These are phyloP conservation scores for Parauchenoglanis punctatus DNA, from an alignment of 2,797 vertebrate species.

Conservation along the genomic window DNA sequence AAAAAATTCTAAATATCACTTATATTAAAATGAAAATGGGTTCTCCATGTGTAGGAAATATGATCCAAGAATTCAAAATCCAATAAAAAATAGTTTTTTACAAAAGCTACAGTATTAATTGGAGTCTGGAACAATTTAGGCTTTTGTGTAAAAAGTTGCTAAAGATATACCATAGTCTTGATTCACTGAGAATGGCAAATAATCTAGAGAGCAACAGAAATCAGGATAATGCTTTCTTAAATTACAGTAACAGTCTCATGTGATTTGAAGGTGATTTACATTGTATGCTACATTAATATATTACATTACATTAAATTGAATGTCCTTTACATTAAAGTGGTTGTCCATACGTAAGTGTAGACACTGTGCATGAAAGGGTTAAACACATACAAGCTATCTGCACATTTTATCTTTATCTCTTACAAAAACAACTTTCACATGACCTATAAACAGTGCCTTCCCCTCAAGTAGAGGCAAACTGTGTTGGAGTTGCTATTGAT, in stretches of 20 bases:
- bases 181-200: neutral
- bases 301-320: neutral
- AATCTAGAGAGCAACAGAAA: neutral
- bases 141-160: neutral
- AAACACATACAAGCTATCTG: neutral
- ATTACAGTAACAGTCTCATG: neutral
- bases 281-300: neutral
- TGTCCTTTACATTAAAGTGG: neutral
- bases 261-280: neutral
- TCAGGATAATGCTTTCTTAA: neutral
- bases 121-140: neutral
- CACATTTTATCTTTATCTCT: neutral
- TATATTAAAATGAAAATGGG: neutral
- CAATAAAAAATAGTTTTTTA: neutral
- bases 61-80: neutral
- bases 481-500: conserved; percentile 33
- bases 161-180: neutral
- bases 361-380: neutral
- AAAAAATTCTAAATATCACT: neutral
- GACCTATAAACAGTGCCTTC: conserved; percentile 9
- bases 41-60: neutral
- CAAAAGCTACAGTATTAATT: neutral
- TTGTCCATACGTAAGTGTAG: neutral
- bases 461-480: conserved; percentile 9
- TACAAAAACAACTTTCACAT: neutral